Evolutionary conservation across 1,140 invertebrate genomes (phyloP).

Genomic region (Laodelphax striatellus): DNA sequence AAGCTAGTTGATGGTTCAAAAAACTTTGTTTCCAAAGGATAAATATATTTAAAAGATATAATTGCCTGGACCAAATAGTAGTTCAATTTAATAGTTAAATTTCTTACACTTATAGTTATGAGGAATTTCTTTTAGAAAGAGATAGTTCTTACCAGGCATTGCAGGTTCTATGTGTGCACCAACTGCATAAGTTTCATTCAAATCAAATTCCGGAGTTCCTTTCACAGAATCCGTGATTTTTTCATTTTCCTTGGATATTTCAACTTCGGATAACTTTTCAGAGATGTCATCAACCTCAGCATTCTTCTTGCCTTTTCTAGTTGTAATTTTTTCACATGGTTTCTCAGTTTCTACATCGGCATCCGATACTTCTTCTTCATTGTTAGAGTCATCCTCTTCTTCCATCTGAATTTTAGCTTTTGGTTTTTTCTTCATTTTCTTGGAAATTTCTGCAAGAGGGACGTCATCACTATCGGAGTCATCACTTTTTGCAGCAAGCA

Average conservation of each 20-base stretch:
- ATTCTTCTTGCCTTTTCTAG: conserved; percentile 12
- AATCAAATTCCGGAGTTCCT: background rate
- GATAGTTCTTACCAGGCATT: too few relatives aligned
- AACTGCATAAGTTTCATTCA: conserved; percentile 7
- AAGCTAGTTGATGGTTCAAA: too few relatives aligned
- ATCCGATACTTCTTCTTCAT: conserved; percentile 18
- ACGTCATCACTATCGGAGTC: conserved; percentile 13
- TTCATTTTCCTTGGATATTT: background rate
- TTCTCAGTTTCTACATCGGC: conserved; percentile 11
- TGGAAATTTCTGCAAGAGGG: background rate
- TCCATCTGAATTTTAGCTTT: background rate
- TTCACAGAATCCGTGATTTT: background rate
- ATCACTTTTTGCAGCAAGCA: conserved; percentile 10
- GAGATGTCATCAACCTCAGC: conserved; percentile 16
- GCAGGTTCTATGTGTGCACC: too few relatives aligned
- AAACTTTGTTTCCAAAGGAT: too few relatives aligned
- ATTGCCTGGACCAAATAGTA: too few relatives aligned
- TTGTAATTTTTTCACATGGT: conserved; percentile 16
- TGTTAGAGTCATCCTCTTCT: conserved; percentile 11
- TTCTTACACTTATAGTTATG: too few relatives aligned
- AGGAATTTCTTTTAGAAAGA: too few relatives aligned
- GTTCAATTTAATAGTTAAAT: too few relatives aligned
- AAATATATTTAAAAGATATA: too few relatives aligned
- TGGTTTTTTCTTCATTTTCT: conserved; percentile 8
- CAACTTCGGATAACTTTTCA: conserved; percentile 9